phyloP scores from a whole-genome alignment of 30 jellyfish, hydroid and myxozoan species.

The Rhopilema esculentum region DNA sequence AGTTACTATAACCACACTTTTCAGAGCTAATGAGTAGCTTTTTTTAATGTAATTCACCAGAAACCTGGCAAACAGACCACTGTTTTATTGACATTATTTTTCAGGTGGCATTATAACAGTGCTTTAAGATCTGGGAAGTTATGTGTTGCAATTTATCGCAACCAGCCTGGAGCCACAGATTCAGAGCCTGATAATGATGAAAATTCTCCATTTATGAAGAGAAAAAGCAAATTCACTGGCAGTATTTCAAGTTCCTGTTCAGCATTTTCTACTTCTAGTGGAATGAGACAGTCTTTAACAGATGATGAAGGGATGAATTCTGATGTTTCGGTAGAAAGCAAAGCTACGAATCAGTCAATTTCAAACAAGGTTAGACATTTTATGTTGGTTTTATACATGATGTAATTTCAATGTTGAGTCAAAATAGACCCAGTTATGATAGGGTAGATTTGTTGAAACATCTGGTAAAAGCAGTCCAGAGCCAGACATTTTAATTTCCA shows the following conservation, averaged over 20 bases:
- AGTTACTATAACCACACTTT: no score
- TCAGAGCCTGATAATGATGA: slow-evolving; percentile 53
- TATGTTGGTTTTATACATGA: neutral
- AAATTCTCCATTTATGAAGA: slow-evolving; percentile 43
- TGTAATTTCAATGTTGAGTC: neutral
- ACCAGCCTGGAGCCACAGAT: slow-evolving; percentile 55
- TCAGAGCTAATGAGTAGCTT: neutral
- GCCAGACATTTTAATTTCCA: no score
- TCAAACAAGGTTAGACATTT: slow-evolving; percentile 40
- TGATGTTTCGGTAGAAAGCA: slow-evolving; percentile 57
- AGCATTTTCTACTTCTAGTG: slow-evolving; percentile 76
- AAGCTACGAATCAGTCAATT: slow-evolving; percentile 36
- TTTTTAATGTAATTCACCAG: neutral
- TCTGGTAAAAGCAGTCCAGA: no score
- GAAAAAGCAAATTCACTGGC: slow-evolving; percentile 40
- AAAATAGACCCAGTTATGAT: neutral
- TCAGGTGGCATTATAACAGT: slow-evolving; percentile 74
- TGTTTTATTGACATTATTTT: neutral
- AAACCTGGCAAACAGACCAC: neutral
- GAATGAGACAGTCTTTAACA: slow-evolving; percentile 59
- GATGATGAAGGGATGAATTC: slow-evolving; percentile 68
- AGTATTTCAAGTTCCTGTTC: slow-evolving; percentile 75
- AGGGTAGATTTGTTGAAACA: no score
- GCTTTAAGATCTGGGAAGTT: slow-evolving; percentile 72
- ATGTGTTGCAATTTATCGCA: slow-evolving; percentile 66